These are phyloP conservation scores for Sinohyriopsis cumingii DNA, from an alignment of 2,888 invertebrate species.

Conservation along the genomic window DNA sequence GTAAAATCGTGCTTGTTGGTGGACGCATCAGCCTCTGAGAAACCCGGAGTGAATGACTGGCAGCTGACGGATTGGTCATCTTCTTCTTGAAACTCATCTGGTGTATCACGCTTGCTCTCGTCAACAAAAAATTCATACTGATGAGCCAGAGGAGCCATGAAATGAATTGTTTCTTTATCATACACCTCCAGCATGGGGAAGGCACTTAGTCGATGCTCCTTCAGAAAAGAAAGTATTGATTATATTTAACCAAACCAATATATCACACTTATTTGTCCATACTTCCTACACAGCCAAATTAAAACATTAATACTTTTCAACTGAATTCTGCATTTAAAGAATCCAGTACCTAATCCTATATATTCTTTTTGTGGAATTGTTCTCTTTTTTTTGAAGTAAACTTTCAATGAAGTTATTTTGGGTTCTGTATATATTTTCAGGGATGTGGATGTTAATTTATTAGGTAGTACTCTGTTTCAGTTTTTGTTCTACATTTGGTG, in stretches of 20 bases:
- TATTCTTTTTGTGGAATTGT: too few species aligned
- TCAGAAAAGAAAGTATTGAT: constrained; percentile 21
- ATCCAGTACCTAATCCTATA: too few species aligned
- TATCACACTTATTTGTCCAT: neutral
- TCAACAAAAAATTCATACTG: constrained; percentile 74
- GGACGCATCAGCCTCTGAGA: constrained; percentile 12
- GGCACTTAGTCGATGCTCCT: constrained; percentile 71
- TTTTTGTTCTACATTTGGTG: too few species aligned
- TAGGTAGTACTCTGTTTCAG: too few species aligned
- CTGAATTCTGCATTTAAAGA: too few species aligned
- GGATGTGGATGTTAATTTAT: too few species aligned
- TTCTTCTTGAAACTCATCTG: constrained; percentile 26
- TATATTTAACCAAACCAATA: neutral
- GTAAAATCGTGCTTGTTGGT: constrained; percentile 7
- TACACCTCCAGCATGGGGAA: constrained; percentile 74
- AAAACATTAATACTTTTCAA: too few species aligned
- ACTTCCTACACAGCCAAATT: neutral
- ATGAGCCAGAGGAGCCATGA: constrained; percentile 72
- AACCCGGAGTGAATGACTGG: constrained; percentile 5
- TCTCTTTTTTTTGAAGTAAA: too few species aligned
- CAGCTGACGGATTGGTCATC: constrained; percentile 19
- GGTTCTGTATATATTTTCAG: too few species aligned
- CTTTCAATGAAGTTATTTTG: too few species aligned
- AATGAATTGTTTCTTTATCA: constrained; percentile 69
- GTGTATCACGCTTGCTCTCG: constrained; percentile 58